Base-by-base conservation (phyloP, 35 echinoderm and acorn worm genomes). In the Diadema setosum region DNA sequence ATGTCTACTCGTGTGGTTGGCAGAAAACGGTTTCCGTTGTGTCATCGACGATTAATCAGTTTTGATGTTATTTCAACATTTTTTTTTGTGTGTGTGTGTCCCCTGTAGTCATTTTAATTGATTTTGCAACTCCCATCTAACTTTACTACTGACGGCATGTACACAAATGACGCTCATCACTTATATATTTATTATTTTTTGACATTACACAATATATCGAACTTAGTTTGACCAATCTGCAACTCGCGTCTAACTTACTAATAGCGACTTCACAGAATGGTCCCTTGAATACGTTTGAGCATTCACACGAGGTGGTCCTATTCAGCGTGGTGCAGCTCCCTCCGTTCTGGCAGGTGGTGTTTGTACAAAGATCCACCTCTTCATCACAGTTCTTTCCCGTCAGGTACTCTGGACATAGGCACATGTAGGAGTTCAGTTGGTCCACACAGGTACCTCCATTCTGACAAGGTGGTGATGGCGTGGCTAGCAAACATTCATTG, bases 391-490 rank as follows among this genome's bases (percentile, higher is more conserved):
- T 45, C 32, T 20, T 39, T 26, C 84, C 87, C n/a, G 8, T 21
- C 31, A 82, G 60, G n/a, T 65, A 74, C 17, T 63, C 34, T 30
- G 75, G 52, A 75, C 87, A 89, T 16, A 42, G 6, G 20, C 87
- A 89, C 33, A 35, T 40, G 39, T 89, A 89, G 25, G 36, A 63
- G 3, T 81, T 36, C 1, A 80, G 70, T 82, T 89, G 42, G 46
- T 81, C 87, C 40, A 60, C 35, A 60, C 87, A 89, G 4, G 56
- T 42, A 8, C 46, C 87, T 15, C 58, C 49, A 81, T 82, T 80
- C 7, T 44, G 75, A 44, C 87, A 89, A 23, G 49, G 46, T n/a
- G n/a, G n/a, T n/a, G n/a, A n/a, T n/a, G 50, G 45, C 30, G 45
- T n/a, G 52, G 43, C 29, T 14, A 23, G n/a, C 15, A 24, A 23